Evolutionary conservation across 1,140 invertebrate species (phyloP).

Genomic region (Mya arenaria): DNA sequence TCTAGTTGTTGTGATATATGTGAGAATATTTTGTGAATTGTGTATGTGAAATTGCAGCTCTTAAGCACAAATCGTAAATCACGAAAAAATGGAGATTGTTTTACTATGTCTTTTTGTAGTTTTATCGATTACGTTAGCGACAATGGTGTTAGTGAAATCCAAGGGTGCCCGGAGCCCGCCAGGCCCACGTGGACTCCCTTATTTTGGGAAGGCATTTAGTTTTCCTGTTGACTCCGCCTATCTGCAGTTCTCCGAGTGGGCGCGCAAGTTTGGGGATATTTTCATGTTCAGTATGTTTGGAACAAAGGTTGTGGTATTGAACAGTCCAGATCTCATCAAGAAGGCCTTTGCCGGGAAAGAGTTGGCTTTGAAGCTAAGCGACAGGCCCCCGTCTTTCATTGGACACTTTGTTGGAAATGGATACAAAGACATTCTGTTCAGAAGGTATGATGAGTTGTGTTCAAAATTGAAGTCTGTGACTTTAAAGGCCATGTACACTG

Average conservation of each 20-base stretch:
- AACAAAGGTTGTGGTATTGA: constrained; percentile 20
- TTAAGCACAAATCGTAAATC: too few relatives aligned
- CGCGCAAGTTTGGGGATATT: constrained; percentile 38
- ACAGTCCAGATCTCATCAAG: constrained; percentile 7
- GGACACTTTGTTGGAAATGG: constrained; percentile 34
- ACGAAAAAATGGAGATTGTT: too few relatives aligned
- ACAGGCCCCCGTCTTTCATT: constrained; percentile 50
- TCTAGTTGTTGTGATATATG: too few relatives aligned
- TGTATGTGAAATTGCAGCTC: too few relatives aligned
- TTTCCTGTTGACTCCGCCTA: constrained; percentile 31
- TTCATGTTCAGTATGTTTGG: constrained; percentile 39
- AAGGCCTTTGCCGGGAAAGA: constrained; percentile 31
- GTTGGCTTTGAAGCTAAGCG: background rate
- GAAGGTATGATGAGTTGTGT: constrained; percentile 48
- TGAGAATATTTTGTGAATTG: too few relatives aligned
- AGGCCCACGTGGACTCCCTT: constrained; percentile 42
- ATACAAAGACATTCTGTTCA: constrained; percentile 51
- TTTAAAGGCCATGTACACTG: constrained; percentile 26
- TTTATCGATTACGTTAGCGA: too few relatives aligned
- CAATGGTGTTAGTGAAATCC: too few relatives aligned
- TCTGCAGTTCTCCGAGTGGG: constrained; percentile 41
- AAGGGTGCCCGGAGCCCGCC: too few relatives aligned
- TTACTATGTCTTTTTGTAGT: too few relatives aligned
- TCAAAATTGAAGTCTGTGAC: constrained; percentile 29
- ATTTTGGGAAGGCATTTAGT: constrained; percentile 34